Conservation (phyloP, 2,888 invertebrate genomes). For the Merodon equestris region DNA sequence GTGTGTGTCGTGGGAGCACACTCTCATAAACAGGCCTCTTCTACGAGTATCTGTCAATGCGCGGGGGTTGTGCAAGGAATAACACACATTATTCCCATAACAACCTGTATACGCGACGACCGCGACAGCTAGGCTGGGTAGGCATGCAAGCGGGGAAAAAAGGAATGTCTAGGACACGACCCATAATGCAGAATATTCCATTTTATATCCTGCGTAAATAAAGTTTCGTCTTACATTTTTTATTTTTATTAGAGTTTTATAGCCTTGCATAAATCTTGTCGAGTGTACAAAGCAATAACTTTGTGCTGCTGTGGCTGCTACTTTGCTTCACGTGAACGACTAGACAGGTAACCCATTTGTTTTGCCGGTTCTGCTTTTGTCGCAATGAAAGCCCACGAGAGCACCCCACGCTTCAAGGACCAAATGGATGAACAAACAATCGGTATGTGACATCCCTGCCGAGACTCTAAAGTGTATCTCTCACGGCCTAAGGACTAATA, state of each 20-base stretch:
- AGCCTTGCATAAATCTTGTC: constrained; percentile 71
- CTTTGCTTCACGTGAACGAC: constrained; percentile 62
- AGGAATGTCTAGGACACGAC: constrained; percentile 60
- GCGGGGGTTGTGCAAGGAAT: no score
- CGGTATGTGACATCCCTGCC: constrained; percentile 57
- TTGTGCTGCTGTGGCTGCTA: constrained; percentile 29
- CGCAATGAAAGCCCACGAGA: constrained; percentile 30
- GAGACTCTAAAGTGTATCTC: neutral
- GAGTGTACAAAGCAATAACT: constrained; percentile 70
- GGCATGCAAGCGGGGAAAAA: no score
- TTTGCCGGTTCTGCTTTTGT: neutral
- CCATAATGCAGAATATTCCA: constrained; percentile 68
- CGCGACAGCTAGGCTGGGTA: neutral
- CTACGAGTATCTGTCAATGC: neutral
- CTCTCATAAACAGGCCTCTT: constrained; percentile 8
- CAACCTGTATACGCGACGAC: constrained; percentile 39
- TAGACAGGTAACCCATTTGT: constrained; percentile 52
- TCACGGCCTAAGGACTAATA: constrained; percentile 42
- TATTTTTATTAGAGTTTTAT: constrained; percentile 72
- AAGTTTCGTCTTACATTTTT: constrained; percentile 71
- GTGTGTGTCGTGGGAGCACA: neutral
- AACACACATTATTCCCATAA: constrained; percentile 2
- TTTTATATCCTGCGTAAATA: constrained; percentile 71
- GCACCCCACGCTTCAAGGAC: constrained; percentile 32
- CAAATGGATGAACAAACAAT: constrained; percentile 41